These are phyloP conservation scores for Meloidogyne floridensis DNA, from an alignment of 1,140 invertebrate species.

Conservation along the genomic window DNA sequence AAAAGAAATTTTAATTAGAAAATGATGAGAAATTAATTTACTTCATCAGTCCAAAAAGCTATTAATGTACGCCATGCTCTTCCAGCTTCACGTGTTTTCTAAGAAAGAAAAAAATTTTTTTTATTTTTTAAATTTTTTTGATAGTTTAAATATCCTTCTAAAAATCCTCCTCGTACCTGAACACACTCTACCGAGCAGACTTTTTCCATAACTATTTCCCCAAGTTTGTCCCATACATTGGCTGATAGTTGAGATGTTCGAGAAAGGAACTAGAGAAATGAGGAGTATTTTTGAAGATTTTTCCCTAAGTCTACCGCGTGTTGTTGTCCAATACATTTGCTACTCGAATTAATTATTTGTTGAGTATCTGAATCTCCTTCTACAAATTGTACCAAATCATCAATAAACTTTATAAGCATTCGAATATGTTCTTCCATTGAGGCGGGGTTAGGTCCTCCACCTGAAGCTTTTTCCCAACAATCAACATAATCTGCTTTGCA, in stretches of 20 bases:
- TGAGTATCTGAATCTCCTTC: conserved; percentile 39
- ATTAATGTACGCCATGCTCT: conserved; percentile 53
- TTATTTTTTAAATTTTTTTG: no score
- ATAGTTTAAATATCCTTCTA: neutral
- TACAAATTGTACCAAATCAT: conserved; percentile 52
- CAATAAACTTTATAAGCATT: conserved; percentile 61
- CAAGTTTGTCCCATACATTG: conserved; percentile 63
- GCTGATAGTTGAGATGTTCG: conserved; percentile 52
- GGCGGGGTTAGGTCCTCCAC: conserved; percentile 35
- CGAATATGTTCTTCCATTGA: conserved; percentile 65
- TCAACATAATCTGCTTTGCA: conserved; percentile 64
- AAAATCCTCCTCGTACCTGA: conserved; percentile 38
- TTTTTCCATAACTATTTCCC: conserved; percentile 62
- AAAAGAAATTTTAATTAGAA: neutral
- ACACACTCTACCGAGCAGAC: conserved; percentile 58
- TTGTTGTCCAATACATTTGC: conserved; percentile 43
- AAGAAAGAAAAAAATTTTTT: neutral
- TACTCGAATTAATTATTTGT: conserved; percentile 45
- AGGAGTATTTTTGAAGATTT: neutral
- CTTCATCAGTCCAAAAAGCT: conserved; percentile 52
- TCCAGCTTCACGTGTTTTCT: conserved; percentile 54
- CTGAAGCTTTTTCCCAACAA: conserved; percentile 62
- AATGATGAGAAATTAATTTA: conserved; percentile 20
- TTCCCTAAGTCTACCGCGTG: conserved; percentile 22
- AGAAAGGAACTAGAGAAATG: conserved; percentile 49